Evolutionary conservation across 23 tunicate species (phyloP).

Genomic region (Ciona savignyi): DNA sequence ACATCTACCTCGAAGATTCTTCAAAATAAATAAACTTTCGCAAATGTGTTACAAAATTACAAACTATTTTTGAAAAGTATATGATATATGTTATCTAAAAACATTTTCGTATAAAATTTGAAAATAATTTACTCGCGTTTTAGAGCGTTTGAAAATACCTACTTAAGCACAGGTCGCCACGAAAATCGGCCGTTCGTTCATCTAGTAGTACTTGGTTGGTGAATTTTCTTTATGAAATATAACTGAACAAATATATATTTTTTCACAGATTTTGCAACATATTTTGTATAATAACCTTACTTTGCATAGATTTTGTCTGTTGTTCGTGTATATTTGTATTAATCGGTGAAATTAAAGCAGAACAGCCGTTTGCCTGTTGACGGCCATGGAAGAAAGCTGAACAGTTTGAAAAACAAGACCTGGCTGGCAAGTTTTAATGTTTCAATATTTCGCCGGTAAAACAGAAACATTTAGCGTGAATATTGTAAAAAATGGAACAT

Average conservation of each 20-base stretch:
- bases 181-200: background rate
- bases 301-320: background rate
- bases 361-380: background rate
- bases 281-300: background rate
- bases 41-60: background rate
- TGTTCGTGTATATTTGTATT: background rate
- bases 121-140: background rate
- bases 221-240: background rate
- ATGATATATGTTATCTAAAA: background rate
- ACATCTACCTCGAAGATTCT: background rate
- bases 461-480: background rate
- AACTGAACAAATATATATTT: background rate
- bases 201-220: background rate
- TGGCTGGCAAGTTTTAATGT: background rate
- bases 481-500: background rate
- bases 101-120: background rate
- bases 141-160: background rate
- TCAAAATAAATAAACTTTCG: no score
- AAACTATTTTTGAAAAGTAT: background rate
- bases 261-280: background rate
- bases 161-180: background rate
- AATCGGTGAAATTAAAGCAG: background rate
- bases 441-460: background rate
- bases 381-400: background rate
- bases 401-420: background rate